These are phyloP conservation scores for Machimus atricapillus DNA, from an alignment of 2,888 invertebrate species.

Conservation along the genomic window DNA sequence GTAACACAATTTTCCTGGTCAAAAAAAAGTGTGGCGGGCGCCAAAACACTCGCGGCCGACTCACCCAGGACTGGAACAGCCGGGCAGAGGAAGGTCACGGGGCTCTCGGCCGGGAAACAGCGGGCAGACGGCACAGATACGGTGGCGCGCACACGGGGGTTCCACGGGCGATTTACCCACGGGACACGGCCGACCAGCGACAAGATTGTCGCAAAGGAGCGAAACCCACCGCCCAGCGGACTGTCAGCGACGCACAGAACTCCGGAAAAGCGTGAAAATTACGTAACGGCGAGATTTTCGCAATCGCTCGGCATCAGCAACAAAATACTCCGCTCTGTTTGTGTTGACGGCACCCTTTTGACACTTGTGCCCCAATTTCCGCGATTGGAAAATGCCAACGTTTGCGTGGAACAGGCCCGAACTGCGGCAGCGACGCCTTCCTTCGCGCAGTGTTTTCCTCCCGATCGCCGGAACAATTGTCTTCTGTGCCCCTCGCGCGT, in stretches of 20 bases:
- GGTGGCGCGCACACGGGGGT: neutral
- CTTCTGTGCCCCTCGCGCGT: neutral
- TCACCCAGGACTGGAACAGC: neutral
- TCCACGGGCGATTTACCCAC: neutral
- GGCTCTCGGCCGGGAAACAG: neutral
- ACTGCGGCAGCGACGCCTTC: neutral
- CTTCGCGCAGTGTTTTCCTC: neutral
- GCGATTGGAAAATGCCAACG: slow-evolving; percentile 26
- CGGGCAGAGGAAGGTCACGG: neutral
- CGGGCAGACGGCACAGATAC: neutral
- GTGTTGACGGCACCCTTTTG: slow-evolving; percentile 11
- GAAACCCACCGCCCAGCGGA: neutral
- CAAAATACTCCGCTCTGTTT: slow-evolving; percentile 4
- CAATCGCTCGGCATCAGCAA: slow-evolving; percentile 8
- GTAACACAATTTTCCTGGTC: slow-evolving; percentile 30
- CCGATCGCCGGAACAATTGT: neutral
- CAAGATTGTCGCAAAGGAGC: neutral
- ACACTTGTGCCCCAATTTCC: slow-evolving; percentile 29
- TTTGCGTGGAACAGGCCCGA: neutral
- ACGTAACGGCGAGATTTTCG: slow-evolving; percentile 15
- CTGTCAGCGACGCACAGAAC: neutral
- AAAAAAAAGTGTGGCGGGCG: neutral
- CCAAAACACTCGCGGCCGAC: neutral
- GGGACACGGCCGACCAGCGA: neutral
- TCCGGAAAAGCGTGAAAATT: slow-evolving; percentile 17